Evolutionary conservation across 2,797 vertebrate species (phyloP).

Genomic region (Pangasius larnaudii): DNA sequence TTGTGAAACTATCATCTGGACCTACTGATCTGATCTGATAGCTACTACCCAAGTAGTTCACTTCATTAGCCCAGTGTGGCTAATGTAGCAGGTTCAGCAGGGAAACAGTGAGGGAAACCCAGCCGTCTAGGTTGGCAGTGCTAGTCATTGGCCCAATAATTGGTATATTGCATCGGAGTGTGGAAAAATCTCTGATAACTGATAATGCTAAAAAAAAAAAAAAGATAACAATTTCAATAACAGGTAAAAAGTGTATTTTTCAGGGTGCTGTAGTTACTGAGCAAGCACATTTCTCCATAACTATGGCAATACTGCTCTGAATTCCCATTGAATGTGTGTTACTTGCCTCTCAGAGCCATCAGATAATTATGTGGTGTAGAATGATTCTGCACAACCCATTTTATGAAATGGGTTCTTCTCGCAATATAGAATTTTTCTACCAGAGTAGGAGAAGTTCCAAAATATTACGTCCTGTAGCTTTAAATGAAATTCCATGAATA

Average conservation of each 20-base stretch:
- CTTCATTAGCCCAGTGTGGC: not conserved
- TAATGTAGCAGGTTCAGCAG: not conserved
- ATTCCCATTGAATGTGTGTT: not conserved
- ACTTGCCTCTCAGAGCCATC: not conserved
- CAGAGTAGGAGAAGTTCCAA: not conserved
- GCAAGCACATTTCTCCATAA: not conserved
- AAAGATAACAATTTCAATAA: not conserved
- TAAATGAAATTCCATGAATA: not conserved
- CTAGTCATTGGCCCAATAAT: not conserved
- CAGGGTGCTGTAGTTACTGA: too few relatives aligned
- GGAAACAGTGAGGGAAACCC: constrained; percentile 1
- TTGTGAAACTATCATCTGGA: too few relatives aligned
- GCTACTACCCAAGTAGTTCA: not conserved
- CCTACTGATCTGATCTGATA: not conserved
- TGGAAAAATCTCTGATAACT: not conserved
- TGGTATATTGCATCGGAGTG: not conserved
- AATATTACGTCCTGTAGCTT: not conserved
- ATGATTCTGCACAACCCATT: not conserved
- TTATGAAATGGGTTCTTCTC: not conserved
- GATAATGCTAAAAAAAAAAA: not conserved
- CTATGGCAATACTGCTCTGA: not conserved
- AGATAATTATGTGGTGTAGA: not conserved
- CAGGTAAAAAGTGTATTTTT: not conserved
- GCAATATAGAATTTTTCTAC: not conserved
- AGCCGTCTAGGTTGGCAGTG: not conserved